Evolutionary conservation across 2,797 vertebrate species (phyloP).

Genomic region (Phalloptychus januarius): DNA sequence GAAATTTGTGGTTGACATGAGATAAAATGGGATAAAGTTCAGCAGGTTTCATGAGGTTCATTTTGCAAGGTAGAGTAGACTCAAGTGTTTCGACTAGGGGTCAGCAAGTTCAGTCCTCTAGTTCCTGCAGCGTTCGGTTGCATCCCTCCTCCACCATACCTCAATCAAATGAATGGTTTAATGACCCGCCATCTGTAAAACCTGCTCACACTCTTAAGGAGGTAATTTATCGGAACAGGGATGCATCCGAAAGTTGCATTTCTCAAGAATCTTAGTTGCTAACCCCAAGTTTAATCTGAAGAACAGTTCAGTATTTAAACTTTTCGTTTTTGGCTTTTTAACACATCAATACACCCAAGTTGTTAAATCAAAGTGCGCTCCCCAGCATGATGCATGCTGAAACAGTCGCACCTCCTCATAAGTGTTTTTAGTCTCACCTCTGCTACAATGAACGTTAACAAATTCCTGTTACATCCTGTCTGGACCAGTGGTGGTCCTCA

Average conservation of each 20-base stretch:
- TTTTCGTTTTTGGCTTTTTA: neutral
- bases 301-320: neutral
- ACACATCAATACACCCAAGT: neutral
- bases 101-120: neutral
- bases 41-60: neutral
- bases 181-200: neutral
- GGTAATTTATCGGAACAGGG: neutral
- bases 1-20: neutral
- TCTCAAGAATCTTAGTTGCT: neutral
- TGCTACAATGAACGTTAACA: conserved; percentile 45
- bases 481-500: conserved; percentile 11
- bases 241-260: neutral
- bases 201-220: neutral
- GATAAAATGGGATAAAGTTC: neutral
- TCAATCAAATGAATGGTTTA: neutral
- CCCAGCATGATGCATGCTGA: conserved; percentile 25
- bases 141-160: neutral
- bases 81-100: neutral
- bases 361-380: neutral
- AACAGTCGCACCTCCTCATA: conserved; percentile 57
- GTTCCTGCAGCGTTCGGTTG: neutral
- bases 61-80: neutral
- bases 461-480: conserved; percentile 67
- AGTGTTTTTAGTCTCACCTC: conserved; percentile 69
- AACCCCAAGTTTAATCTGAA: neutral